Evolutionary conservation across 2,797 vertebrate genomes (phyloP).

Genomic region (Halcyon badia): DNA sequence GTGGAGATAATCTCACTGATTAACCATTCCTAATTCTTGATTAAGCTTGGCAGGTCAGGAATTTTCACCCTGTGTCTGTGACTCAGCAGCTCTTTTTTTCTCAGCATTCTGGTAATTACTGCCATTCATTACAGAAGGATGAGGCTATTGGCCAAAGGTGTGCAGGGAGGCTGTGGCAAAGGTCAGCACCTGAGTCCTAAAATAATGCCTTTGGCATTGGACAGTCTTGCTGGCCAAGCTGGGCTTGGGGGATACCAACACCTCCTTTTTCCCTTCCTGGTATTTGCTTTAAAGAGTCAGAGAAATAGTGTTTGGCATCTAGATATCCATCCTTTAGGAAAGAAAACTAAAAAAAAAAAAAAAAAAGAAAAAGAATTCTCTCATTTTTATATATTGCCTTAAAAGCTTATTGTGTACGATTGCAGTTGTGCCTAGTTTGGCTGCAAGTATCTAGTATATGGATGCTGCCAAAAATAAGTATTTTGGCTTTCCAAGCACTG

Average conservation of each 20-base stretch:
- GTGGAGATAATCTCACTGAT: background rate
- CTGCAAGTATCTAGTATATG: background rate
- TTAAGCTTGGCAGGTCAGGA: background rate
- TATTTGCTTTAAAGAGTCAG: background rate
- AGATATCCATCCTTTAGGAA: background rate
- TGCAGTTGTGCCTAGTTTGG: background rate
- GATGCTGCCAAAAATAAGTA: background rate
- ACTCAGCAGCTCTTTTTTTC: constrained; percentile 20
- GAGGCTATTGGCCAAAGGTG: background rate
- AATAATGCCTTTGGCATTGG: background rate
- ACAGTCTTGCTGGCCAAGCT: background rate
- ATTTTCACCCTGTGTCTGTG: background rate
- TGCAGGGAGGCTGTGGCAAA: background rate
- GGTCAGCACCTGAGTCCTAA: background rate
- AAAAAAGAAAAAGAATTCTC: background rate
- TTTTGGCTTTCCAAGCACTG: constrained; percentile 33
- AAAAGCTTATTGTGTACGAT: background rate
- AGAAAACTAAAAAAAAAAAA: background rate
- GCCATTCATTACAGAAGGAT: background rate
- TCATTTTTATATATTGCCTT: background rate
- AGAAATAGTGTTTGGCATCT: background rate
- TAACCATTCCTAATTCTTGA: background rate
- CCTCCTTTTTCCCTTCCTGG: background rate
- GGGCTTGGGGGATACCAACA: too few relatives aligned
- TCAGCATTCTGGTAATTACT: background rate